Evolutionary conservation across 2,888 invertebrate species (phyloP).

Genomic region (Brenthis hecate): DNA sequence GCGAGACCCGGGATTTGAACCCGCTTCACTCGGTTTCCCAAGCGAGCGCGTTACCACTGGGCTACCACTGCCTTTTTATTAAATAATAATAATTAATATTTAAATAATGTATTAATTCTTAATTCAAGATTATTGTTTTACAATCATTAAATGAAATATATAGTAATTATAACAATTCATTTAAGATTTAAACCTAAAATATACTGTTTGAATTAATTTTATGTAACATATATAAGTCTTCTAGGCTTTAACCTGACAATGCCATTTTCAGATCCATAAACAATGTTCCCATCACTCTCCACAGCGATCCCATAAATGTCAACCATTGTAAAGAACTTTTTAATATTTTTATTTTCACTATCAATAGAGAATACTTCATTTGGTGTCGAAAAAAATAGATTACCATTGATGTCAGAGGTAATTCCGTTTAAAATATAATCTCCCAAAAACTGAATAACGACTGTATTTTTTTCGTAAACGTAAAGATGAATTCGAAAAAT

Average conservation of each 20-base stretch:
- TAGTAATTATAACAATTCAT: too few relatives aligned
- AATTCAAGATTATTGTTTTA: background rate
- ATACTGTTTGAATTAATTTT: background rate
- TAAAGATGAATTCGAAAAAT: slow-evolving; percentile 46
- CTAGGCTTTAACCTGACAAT: slow-evolving; percentile 41
- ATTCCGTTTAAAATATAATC: slow-evolving; percentile 45
- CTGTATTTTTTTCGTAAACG: slow-evolving; percentile 26
- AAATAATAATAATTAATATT: background rate
- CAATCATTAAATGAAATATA: too few relatives aligned
- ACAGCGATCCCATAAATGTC: slow-evolving; percentile 43
- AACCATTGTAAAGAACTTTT: slow-evolving; percentile 35
- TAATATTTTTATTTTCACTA: slow-evolving; percentile 36
- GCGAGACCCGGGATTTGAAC: too few relatives aligned
- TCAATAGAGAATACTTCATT: slow-evolving; percentile 43
- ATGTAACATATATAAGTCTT: slow-evolving; percentile 16
- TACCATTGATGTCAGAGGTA: slow-evolving; percentile 44
- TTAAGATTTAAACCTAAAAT: background rate
- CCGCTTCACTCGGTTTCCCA: too few relatives aligned
- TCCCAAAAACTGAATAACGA: slow-evolving; percentile 34
- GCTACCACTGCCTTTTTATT: too few relatives aligned
- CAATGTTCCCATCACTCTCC: slow-evolving; percentile 43
- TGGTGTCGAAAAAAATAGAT: slow-evolving; percentile 48
- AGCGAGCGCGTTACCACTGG: too few relatives aligned
- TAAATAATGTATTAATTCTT: background rate
- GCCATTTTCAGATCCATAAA: slow-evolving; percentile 40